Evolutionary conservation across 2,888 invertebrate species (phyloP).

Genomic region (Pammene fasciana): DNA sequence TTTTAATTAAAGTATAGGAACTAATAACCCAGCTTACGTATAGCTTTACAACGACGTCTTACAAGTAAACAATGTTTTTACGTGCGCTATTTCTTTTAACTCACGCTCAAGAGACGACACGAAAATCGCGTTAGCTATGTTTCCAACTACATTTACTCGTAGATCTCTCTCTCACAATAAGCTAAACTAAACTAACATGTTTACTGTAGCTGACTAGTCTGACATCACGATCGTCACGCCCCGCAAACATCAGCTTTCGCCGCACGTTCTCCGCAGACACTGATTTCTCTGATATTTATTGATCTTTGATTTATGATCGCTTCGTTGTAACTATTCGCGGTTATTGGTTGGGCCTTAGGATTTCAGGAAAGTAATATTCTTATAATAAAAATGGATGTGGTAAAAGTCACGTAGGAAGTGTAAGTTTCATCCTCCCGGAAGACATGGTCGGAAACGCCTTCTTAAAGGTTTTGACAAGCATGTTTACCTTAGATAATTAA

Average conservation of each 20-base stretch:
- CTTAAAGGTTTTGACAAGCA: too few relatives aligned
- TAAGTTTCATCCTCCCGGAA: too few relatives aligned
- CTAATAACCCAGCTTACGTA: too few relatives aligned
- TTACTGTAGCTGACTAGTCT: background rate
- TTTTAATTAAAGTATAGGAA: too few relatives aligned
- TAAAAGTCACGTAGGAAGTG: background rate
- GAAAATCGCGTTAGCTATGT: too few relatives aligned
- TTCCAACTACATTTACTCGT: too few relatives aligned
- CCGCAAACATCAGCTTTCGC: conserved; percentile 18
- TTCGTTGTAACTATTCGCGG: conserved; percentile 26
- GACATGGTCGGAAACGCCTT: too few relatives aligned
- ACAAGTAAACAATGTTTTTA: too few relatives aligned
- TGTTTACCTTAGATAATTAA: too few relatives aligned
- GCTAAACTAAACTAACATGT: conserved; percentile 1
- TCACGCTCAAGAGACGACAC: too few relatives aligned
- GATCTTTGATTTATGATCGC: conserved; percentile 33
- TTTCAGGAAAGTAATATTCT: background rate
- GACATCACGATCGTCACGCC: conserved; percentile 9
- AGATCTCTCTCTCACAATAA: background rate
- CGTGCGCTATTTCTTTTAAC: too few relatives aligned
- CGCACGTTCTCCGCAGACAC: conserved; percentile 27
- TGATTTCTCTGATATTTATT: conserved; percentile 38
- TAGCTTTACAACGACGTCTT: too few relatives aligned
- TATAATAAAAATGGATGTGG: background rate
- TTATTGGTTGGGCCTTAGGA: background rate